Conservation (phyloP, 2,888 invertebrate species). For the Alviniconcha strummeri region DNA sequence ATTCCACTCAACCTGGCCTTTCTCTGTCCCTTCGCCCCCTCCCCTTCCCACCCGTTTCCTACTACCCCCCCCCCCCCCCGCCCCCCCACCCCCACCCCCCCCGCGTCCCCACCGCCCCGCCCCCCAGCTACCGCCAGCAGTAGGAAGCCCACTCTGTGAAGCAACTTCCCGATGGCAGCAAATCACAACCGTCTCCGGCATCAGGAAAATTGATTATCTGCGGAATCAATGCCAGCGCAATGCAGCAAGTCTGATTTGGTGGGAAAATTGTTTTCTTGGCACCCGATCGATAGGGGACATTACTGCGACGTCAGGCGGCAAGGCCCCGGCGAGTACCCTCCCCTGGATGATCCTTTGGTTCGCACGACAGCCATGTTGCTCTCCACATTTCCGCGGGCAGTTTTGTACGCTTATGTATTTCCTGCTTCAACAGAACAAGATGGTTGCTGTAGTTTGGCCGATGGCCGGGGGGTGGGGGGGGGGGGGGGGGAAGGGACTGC, state of each 20-base stretch:
- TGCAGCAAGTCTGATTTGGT: slow-evolving; percentile 40
- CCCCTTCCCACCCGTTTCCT: background rate
- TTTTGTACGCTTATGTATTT: too few relatives aligned
- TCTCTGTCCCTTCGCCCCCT: background rate
- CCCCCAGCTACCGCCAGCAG: background rate
- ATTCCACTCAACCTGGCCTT: too few relatives aligned
- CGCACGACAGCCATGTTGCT: too few relatives aligned
- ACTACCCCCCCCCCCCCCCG: background rate
- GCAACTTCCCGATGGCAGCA: slow-evolving; percentile 22
- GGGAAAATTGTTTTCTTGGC: slow-evolving; percentile 43
- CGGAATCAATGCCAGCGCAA: slow-evolving; percentile 39
- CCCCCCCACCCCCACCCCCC: background rate
- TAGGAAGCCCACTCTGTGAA: background rate
- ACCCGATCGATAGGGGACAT: slow-evolving; percentile 38
- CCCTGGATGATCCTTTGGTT: slow-evolving; percentile 21
- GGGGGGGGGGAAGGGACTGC: background rate
- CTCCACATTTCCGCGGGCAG: too few relatives aligned
- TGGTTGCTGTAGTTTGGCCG: too few relatives aligned
- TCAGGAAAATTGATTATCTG: slow-evolving; percentile 40
- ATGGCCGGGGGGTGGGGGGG: background rate
- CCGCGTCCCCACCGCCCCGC: background rate
- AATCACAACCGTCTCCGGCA: slow-evolving; percentile 33
- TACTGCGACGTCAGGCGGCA: slow-evolving; percentile 28
- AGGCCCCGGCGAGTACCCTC: slow-evolving; percentile 28
- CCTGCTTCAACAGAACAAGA: too few relatives aligned